Conservation (phyloP, 2,797 vertebrate genomes). For the Anas capensis region DNA sequence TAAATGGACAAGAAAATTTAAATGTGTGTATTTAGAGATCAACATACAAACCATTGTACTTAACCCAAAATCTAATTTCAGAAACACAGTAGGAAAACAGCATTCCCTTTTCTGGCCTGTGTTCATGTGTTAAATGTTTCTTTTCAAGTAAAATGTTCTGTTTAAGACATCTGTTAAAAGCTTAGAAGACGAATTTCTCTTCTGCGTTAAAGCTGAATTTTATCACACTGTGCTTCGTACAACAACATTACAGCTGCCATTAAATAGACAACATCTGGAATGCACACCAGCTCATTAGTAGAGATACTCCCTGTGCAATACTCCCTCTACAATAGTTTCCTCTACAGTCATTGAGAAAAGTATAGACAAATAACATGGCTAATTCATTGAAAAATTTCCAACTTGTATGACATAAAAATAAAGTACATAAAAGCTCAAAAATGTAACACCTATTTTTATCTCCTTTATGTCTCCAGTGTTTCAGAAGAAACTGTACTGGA, state of each 20-base stretch:
- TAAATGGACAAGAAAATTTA: neutral
- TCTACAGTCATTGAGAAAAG: neutral
- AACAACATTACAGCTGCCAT: conserved; percentile 58
- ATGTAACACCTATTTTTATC: neutral
- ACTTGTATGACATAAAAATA: neutral
- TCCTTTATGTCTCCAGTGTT: neutral
- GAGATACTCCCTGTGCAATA: neutral
- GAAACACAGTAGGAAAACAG: neutral
- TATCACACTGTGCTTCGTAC: conserved; percentile 31
- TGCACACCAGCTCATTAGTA: conserved; percentile 26
- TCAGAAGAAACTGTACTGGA: neutral
- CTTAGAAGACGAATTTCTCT: conserved; percentile 50
- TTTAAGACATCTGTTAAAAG: conserved; percentile 66
- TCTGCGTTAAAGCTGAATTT: conserved; percentile 49
- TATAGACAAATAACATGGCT: neutral
- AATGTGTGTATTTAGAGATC: neutral
- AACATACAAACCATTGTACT: neutral
- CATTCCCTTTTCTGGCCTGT: conserved; percentile 19
- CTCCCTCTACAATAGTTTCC: neutral
- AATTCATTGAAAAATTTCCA: neutral
- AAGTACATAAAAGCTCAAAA: neutral
- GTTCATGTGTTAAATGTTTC: conserved; percentile 16
- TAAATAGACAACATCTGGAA: conserved; percentile 67
- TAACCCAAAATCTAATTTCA: conserved; percentile 12
- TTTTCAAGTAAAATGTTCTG: conserved; percentile 45